Conservation (phyloP, 2,113 vertebrate genomes). For the Indicator indicator region DNA sequence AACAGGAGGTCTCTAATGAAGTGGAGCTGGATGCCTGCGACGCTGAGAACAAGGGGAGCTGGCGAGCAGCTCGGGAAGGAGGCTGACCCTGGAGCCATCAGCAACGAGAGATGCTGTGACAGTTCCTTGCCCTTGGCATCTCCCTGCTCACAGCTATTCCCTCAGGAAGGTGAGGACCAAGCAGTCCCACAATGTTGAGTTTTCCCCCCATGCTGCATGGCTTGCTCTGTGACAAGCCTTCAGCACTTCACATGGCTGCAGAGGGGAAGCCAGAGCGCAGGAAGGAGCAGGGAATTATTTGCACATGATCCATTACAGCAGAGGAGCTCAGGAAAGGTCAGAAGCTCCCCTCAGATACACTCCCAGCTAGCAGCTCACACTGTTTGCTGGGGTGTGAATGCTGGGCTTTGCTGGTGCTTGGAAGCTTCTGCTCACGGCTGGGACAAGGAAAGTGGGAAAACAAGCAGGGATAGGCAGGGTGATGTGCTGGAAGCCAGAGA, state of each 20-base stretch:
- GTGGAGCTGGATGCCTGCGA: not conserved
- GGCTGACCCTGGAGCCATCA: not conserved
- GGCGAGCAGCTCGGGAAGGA: fast-evolving
- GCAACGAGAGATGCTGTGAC: not conserved
- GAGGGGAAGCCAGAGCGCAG: not conserved
- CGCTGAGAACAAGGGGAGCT: not conserved
- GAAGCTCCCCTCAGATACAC: not conserved
- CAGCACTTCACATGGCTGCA: not conserved
- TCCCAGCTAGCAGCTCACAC: not conserved
- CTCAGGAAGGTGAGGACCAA: fast-evolving
- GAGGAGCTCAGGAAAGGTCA: not conserved
- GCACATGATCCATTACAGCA: fast-evolving
- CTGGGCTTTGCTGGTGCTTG: not conserved
- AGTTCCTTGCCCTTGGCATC: not conserved
- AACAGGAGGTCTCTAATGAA: not conserved
- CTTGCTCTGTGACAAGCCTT: not conserved
- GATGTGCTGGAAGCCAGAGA: not conserved
- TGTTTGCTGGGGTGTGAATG: not conserved
- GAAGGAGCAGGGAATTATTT: not conserved
- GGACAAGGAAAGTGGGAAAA: not conserved
- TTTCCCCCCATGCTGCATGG: not conserved
- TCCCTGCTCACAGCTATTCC: not conserved
- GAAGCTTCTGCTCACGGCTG: not conserved
- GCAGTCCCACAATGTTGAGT: fast-evolving
- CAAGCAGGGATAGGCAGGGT: not conserved